These are phyloP conservation scores for Trematomus loennbergii DNA, from an alignment of 2,113 vertebrate genomes.

Conservation along the genomic window DNA sequence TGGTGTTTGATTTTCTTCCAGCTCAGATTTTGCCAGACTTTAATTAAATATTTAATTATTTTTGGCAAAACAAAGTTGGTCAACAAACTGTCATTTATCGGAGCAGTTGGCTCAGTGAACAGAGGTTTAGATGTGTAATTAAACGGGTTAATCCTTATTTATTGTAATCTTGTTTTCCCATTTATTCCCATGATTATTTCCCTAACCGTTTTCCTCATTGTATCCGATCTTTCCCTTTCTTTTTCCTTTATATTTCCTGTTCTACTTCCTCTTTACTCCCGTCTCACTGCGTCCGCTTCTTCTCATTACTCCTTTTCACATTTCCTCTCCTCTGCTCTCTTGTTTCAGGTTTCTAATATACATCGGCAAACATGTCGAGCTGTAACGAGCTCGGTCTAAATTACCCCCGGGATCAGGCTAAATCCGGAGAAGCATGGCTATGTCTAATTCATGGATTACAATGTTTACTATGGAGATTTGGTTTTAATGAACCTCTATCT, in stretches of 20 bases:
- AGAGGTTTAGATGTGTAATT: constrained; percentile 24
- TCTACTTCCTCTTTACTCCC: not conserved
- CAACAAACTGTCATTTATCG: constrained; percentile 1
- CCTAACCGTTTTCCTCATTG: not conserved
- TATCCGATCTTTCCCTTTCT: not conserved
- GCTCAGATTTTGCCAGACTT: constrained; percentile 5
- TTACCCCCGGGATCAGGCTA: constrained; percentile 56
- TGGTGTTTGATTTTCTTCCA: not conserved
- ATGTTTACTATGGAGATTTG: constrained; percentile 68
- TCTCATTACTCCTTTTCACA: not conserved
- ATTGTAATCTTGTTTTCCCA: not conserved
- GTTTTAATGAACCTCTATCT: constrained; percentile 63
- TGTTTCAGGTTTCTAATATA: constrained; percentile 41
- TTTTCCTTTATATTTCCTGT: not conserved
- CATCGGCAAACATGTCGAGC: constrained; percentile 59
- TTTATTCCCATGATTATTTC: not conserved
- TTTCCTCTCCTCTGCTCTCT: constrained; percentile 4
- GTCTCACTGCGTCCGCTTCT: not conserved
- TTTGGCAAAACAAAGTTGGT: not conserved
- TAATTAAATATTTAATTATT: constrained; percentile 2
- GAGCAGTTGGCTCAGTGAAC: constrained; percentile 5
- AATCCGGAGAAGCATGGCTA: constrained; percentile 50
- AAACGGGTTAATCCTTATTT: constrained; percentile 14
- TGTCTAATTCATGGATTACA: constrained; percentile 68
- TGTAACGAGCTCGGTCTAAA: constrained; percentile 53